Percentiles rank a stretch among this genome's conserved stretches.
phyloP scores from a whole-genome alignment of 2,888 invertebrate genomes.

The Cerastis rubricosa region DNA sequence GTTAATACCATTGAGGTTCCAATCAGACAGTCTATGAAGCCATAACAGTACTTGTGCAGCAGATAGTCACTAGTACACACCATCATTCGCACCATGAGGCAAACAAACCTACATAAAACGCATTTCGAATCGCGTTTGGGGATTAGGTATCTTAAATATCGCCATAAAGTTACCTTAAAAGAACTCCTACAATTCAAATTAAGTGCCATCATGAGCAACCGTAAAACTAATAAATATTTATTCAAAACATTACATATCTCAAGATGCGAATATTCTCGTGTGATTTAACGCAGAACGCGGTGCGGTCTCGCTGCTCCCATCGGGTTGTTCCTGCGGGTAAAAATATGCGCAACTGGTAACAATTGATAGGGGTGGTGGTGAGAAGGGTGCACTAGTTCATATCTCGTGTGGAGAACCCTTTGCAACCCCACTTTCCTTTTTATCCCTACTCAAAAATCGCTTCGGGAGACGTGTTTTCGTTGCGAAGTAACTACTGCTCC shows the following conservation, averaged over 20 bases:
- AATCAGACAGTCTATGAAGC: too few species aligned
- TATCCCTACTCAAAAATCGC: constrained; percentile 88
- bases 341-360: constrained; percentile 89
- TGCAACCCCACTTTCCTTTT: constrained; percentile 84
- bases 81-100: constrained; percentile 1
- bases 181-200: constrained; percentile 24
- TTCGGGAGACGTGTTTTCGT: constrained; percentile 83
- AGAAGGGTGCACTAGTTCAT: constrained; percentile 84
- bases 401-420: constrained; percentile 82
- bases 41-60: not conserved
- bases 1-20: not conserved
- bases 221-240: constrained; percentile 56
- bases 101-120: constrained; percentile 10
- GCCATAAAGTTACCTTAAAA: constrained; percentile 12
- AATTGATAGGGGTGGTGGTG: constrained; percentile 83
- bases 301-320: constrained; percentile 68
- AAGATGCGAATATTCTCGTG: constrained; percentile 64
- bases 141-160: not conserved
- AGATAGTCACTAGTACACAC: not conserved
- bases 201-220: constrained; percentile 30
- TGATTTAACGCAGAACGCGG: constrained; percentile 70
- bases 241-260: constrained; percentile 54
- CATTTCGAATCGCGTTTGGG: constrained; percentile 3
- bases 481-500: constrained; percentile 84
- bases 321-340: constrained; percentile 79